phyloP scores from a whole-genome alignment of 2,797 vertebrate genomes.

The Acanthis flammea region DNA sequence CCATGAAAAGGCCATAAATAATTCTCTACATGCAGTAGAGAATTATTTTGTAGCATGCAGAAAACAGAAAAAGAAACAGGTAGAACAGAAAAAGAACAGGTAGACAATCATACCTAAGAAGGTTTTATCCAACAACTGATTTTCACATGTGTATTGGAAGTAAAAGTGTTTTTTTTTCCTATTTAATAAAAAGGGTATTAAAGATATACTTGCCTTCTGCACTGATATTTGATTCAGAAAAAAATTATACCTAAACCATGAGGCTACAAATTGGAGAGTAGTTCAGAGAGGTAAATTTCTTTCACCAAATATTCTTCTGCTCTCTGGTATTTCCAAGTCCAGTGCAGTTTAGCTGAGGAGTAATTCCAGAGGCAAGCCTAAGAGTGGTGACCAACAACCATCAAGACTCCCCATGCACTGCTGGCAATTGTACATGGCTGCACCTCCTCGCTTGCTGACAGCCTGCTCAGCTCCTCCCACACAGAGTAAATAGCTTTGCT shows the following conservation, averaged over 20 bases:
- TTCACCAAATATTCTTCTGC: neutral
- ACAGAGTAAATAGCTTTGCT: conserved; percentile 4
- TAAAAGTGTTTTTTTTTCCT: neutral
- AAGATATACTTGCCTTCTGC: conserved; percentile 63
- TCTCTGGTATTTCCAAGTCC: neutral
- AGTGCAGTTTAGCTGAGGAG: neutral
- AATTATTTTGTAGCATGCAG: neutral
- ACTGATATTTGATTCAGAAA: neutral
- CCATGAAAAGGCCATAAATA: neutral
- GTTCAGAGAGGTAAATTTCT: neutral
- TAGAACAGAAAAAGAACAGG: neutral
- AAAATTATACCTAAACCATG: neutral
- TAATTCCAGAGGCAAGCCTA: neutral
- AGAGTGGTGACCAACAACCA: neutral
- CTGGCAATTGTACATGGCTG: neutral
- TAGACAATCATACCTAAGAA: neutral
- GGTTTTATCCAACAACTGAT: neutral
- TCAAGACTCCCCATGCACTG: neutral
- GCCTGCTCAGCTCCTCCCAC: conserved; percentile 29
- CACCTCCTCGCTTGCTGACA: neutral
- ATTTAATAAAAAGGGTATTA: neutral
- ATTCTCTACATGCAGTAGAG: neutral
- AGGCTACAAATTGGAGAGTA: neutral
- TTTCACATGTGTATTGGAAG: neutral
- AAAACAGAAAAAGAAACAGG: neutral